Conservation (phyloP, 2,797 vertebrate genomes). For the Sebastes steindachneri region DNA sequence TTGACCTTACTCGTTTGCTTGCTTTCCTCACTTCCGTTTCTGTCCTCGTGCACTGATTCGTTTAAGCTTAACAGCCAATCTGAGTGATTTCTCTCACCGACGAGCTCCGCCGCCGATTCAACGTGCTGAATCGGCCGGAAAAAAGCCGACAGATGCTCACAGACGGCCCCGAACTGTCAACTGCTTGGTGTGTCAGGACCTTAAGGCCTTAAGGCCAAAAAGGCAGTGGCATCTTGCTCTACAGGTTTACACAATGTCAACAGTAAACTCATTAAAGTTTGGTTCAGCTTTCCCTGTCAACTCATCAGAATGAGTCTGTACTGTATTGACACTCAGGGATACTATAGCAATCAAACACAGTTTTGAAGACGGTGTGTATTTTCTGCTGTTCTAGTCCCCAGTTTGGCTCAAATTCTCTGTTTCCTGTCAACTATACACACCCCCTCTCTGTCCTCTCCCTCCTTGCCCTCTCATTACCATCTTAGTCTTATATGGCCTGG, state of each 20-base stretch:
- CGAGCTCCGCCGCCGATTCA: no score
- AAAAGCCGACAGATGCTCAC: no score
- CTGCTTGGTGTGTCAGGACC: background rate
- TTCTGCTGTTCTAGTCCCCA: background rate
- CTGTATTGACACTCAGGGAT: background rate
- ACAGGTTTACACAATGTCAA: background rate
- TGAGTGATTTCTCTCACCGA: no score
- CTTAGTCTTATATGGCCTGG: background rate
- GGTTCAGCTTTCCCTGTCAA: background rate
- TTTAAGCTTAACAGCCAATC: no score
- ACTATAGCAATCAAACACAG: background rate
- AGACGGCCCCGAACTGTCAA: no score
- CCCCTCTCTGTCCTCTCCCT: background rate
- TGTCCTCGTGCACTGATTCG: no score
- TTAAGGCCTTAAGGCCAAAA: background rate
- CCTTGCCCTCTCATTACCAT: background rate
- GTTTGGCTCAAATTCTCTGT: background rate
- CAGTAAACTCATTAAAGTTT: background rate
- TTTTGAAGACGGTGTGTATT: background rate
- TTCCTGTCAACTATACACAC: background rate
- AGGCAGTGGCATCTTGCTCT: background rate
- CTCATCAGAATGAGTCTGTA: background rate
- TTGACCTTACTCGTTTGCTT: no score
- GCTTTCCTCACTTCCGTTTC: no score
- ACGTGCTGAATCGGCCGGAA: no score